Base-by-base conservation (phyloP, 2,888 invertebrate species). In the Frankliniella fusca region DNA sequence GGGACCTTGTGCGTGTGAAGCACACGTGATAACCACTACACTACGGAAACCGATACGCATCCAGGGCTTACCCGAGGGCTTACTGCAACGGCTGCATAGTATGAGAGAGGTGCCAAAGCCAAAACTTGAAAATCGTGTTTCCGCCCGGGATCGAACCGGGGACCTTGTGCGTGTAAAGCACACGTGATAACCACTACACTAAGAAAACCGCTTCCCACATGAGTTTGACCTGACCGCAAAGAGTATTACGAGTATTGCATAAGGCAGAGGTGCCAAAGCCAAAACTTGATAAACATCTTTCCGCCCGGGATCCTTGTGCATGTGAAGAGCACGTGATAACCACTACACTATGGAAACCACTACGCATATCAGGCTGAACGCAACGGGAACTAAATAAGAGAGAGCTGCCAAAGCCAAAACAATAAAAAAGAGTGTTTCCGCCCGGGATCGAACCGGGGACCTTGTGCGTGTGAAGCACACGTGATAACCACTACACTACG, bases 391-490 rank as follows among this genome's bases (percentile, higher is more conserved):
- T n/a, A n/a, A n/a, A n/a, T n/a, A n/a, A n/a, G n/a, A n/a, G n/a
- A n/a, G n/a, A n/a, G n/a, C n/a, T n/a, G n/a, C n/a, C n/a, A n/a
- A n/a, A n/a, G 38, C 38, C 3, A 38, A 38, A 15, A 7, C 18
- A 18, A 12, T 20, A 15, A 54, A 61, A 61, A 61, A n/a, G 18
- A 61, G 61, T 61, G 61, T 61, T 61, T 61, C 61, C 61, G 61
- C 61, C 61, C 61, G 61, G 61, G 61, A 61, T 61, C 61, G 61
- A 61, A 61, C 61, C 61, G 61, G 61, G 61, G 61, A n/a, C 61
- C 61, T 61, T 61, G 61, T 61, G 61, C 61, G 61, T 61, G 61
- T 61, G 61, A 61, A 61, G 61, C 61, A 61, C 61, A 61, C 61
- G 61, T 61, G 61, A 61, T 61, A 61, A 61, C 61, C 61, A 61